phyloP scores from a whole-genome alignment of 2,113 vertebrate genomes.

The Carettochelys insculpta region DNA sequence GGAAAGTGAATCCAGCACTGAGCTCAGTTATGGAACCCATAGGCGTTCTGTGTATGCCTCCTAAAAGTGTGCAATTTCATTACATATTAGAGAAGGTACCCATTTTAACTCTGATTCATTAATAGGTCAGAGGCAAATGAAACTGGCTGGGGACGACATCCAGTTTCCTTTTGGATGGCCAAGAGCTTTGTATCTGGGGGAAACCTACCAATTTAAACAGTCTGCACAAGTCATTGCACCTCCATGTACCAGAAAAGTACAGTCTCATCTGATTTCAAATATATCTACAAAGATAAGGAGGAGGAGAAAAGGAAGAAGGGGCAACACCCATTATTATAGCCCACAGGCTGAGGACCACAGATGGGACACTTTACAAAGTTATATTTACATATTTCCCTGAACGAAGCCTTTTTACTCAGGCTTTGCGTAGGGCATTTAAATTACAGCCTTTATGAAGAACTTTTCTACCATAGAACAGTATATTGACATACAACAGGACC shows the following conservation, averaged over 20 bases:
- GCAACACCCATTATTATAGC: background rate
- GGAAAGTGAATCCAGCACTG: conserved; percentile 37
- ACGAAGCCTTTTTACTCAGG: background rate
- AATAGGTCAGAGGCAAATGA: conserved; percentile 17
- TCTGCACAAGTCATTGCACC: no score
- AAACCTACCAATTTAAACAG: no score
- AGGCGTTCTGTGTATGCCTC: background rate
- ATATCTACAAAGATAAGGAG: background rate
- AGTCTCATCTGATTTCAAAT: background rate
- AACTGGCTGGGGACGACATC: background rate
- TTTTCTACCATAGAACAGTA: background rate
- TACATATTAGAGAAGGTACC: conserved; percentile 16
- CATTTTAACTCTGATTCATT: conserved; percentile 45
- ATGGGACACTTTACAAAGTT: no score
- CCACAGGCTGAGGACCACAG: background rate
- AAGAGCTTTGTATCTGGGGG: background rate
- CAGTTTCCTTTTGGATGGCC: background rate
- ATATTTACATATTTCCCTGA: background rate
- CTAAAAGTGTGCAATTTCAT: conserved; percentile 36
- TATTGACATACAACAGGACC: background rate
- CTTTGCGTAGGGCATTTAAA: background rate
- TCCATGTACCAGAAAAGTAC: background rate
- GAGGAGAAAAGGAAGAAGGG: background rate
- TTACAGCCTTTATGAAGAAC: background rate
- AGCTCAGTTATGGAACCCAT: conserved; percentile 34